Conservation (phyloP, 2,113 vertebrate genomes). For the Lophochroa leadbeateri region DNA sequence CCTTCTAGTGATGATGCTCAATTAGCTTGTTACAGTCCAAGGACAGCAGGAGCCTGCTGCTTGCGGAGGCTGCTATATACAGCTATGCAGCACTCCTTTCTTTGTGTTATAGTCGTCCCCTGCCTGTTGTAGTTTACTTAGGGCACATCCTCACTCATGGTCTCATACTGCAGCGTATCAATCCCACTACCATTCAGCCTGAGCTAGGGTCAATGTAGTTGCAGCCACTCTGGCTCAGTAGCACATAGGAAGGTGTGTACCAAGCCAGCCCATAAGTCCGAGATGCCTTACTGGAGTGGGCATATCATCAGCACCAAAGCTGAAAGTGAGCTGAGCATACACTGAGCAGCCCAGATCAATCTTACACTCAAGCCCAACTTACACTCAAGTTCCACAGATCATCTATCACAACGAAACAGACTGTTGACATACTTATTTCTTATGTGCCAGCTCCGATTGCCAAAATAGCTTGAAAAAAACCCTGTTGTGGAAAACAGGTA, state of each 20-base stretch:
- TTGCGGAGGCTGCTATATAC: background rate
- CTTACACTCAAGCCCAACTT: too few species aligned
- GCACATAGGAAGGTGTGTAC: background rate
- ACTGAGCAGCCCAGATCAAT: background rate
- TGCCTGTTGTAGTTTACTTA: background rate
- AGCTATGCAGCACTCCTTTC: background rate
- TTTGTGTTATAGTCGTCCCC: background rate
- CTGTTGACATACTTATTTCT: accelerated
- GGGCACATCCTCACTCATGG: background rate
- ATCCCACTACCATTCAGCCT: background rate
- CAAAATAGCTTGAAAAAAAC: background rate
- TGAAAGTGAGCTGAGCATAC: background rate
- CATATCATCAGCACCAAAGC: background rate
- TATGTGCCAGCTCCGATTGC: background rate
- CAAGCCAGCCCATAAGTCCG: background rate
- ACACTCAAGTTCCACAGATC: background rate
- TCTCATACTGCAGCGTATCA: background rate
- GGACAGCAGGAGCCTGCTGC: background rate
- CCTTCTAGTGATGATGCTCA: background rate
- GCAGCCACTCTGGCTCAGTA: background rate
- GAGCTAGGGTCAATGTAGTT: background rate
- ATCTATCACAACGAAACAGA: background rate
- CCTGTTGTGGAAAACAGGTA: background rate
- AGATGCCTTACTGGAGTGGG: background rate
- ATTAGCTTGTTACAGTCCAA: background rate